Conservation (phyloP, 2,888 invertebrate species). For the Brachyopa scutellaris region DNA sequence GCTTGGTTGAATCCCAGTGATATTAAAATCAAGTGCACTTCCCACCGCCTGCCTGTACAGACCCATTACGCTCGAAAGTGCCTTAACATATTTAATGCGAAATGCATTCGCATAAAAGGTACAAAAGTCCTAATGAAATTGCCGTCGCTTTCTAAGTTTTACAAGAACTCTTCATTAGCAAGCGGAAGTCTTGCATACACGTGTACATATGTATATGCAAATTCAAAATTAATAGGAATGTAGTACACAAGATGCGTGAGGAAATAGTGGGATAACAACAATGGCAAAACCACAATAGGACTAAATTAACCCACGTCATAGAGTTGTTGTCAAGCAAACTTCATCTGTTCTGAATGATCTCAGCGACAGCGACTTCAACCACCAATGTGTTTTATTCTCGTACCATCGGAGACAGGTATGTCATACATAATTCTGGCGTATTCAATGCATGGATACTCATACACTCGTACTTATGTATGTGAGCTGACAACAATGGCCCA, state of each 20-base stretch:
- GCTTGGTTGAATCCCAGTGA: constrained; percentile 45
- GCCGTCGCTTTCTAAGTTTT: constrained; percentile 27
- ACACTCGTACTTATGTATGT: not conserved
- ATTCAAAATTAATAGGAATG: constrained; percentile 14
- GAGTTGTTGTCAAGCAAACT: not conserved
- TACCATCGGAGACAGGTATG: constrained; percentile 25
- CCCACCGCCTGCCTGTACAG: too few species aligned
- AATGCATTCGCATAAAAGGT: constrained; percentile 54
- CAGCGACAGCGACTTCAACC: constrained; percentile 6
- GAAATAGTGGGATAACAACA: too few species aligned
- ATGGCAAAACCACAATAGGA: too few species aligned
- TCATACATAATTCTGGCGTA: not conserved
- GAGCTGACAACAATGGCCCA: constrained; percentile 27
- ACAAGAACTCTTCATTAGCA: constrained; percentile 34
- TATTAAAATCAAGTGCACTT: constrained; percentile 60
- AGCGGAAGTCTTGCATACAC: too few species aligned
- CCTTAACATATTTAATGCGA: constrained; percentile 52
- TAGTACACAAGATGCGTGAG: not conserved
- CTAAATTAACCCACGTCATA: not conserved
- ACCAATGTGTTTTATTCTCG: not conserved
- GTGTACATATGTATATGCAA: too few species aligned
- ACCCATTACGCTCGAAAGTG: constrained; percentile 54
- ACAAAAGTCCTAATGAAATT: constrained; percentile 35
- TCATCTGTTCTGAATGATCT: not conserved
- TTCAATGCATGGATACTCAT: not conserved